Base-by-base conservation (phyloP, 2,888 invertebrate species). In the Eupithecia tripunctaria region DNA sequence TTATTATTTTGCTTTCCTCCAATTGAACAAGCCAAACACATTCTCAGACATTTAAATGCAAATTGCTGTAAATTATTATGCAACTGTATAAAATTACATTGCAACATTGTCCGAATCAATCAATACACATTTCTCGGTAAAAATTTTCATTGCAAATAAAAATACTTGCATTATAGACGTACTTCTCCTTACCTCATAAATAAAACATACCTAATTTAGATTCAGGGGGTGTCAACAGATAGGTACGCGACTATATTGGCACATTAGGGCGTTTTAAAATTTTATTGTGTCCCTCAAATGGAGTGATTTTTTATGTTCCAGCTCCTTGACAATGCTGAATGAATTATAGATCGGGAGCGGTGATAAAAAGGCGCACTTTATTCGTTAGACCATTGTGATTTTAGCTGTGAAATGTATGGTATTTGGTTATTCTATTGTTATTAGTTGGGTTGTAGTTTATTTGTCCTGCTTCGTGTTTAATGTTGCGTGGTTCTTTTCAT, bases 261-360 rank as follows among this genome's bases (percentile, higher is more conserved):
- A 78, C 75, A 80, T 82, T 84, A 83, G 80, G 81, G 82, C 79
- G 77, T 74, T 78, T 81, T 78, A 72, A 74, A 74, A 76, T 74
- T 81, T 77, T 78, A 82, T 84, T 86, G 80, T 87, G 81, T 85
- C 83, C 85, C 84, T 87, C 83, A 84, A 87, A 88, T 87, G 86
- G 81, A 82, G 84, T 82, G 85, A 80, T 84, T 85, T 83, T 86
- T 87, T 81, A 71, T 80, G 78, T 79, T 78, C 75, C 36, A 62
- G 75, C 72, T 72, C 74, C 71, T 71, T 66, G 73, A 79, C 78
- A 77, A 77, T 75, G 78, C 80, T 36, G 74, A 79, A 80, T 82
- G 81, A 80, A 83, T 83, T 83, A 82, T 82, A 79, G 82, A 83
- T 80, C 80, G 76, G 77, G 79, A 75, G 72, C 72, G 67, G 21